Base-by-base conservation (phyloP, 2,888 invertebrate species). In the Spisula subtruncata region DNA sequence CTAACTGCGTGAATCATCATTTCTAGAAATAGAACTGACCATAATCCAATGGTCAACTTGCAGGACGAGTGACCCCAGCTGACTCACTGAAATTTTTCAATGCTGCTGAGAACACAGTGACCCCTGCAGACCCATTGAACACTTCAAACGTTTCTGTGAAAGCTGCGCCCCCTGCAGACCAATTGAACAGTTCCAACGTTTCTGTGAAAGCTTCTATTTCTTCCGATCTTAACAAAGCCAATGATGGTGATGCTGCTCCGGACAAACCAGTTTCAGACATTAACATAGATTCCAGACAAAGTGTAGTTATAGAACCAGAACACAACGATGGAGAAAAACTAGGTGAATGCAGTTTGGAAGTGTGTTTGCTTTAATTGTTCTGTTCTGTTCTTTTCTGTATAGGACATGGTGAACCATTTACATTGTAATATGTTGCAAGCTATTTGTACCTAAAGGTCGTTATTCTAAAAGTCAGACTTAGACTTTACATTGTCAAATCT, bases 61-160 rank as follows among this genome's bases (percentile, higher is more conserved):
- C 75, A 75, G 75, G 75, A 32, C 32, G 75, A 35, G 75, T 75
- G 32, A 75, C 75, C 14, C 75, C 75, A 0, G 75, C 29, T 18
- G 32, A 75, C 16, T 35, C 75, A 12, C 75, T 75, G 75, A 18
- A 75, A 12, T 75, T 16, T 16, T 14, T 14, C 2, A 32, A 35
- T 5, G 4, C 14, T 75, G 35, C 14, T 29, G 35, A 75, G 32
- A 35, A 75, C 25, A 4, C 8, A 5, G 75, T 75, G 32, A 32
- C 75, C 14, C 75, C 75, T 14, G 75, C 29, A 16, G 32, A 75
- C 25, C 16, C 75, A 12, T 32, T 75, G 35, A 18, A 75, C 20
- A 32, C 29, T 1, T 14, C 12, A 5, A 32, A 35, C 18, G 1
- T 32, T 75, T 32, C 14, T 29, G 35, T 35, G 32, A 35, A 75